Evolutionary conservation across 2,888 invertebrate genomes (phyloP).

Genomic region (Agriopis marginaria): DNA sequence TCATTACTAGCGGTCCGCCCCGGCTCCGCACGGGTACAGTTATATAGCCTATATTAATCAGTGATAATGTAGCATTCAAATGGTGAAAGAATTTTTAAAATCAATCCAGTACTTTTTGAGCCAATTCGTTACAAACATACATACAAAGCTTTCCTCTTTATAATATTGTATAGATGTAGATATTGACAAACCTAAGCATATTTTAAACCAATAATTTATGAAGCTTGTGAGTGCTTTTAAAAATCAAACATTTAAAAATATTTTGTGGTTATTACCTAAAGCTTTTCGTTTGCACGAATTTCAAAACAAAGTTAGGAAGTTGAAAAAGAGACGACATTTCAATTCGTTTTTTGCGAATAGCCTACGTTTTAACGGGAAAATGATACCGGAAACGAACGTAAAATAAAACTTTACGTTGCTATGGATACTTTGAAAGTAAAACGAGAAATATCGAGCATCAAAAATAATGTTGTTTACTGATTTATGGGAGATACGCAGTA

Average conservation of each 20-base stretch:
- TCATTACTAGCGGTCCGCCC: too few species aligned
- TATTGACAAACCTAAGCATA: too few species aligned
- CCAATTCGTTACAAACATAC: too few species aligned
- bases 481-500: conserved; percentile 6
- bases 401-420: conserved; percentile 21
- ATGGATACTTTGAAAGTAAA: conserved; percentile 13
- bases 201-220: too few species aligned
- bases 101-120: too few species aligned
- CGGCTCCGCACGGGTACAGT: too few species aligned
- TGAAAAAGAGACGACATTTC: conserved; percentile 32
- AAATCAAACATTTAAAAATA: background rate
- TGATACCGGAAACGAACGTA: conserved; percentile 13
- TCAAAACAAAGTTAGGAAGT: conserved; percentile 18
- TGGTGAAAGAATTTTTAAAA: too few species aligned
- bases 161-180: too few species aligned
- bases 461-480: conserved; percentile 13
- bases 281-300: background rate
- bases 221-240: too few species aligned
- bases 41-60: too few species aligned
- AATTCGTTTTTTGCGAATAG: conserved; percentile 20
- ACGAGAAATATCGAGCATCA: conserved; percentile 13
- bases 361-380: conserved; percentile 14
- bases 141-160: too few species aligned
- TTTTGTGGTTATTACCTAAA: background rate
- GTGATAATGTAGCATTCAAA: too few species aligned